Percentiles rank a stretch among this genome's conserved stretches.
Evolutionary conservation across 2,797 vertebrate species (phyloP).

Genomic region (Amniataba percoides): DNA sequence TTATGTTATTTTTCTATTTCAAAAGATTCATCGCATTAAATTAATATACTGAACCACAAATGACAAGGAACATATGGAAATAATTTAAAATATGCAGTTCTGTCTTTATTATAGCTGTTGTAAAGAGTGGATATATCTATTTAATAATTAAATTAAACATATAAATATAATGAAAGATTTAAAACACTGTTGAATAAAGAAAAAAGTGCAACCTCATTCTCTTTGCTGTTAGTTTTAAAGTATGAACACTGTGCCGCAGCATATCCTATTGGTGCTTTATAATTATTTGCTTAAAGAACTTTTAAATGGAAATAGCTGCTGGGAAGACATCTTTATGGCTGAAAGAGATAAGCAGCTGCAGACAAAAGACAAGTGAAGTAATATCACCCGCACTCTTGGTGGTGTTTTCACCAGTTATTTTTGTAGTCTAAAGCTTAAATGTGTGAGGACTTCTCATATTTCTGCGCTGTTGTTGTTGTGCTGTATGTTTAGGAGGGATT

Average conservation of each 20-base stretch:
- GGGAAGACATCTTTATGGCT: conserved; percentile 22
- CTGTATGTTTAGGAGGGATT: conserved; percentile 63
- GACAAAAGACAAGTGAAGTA: conserved; percentile 32
- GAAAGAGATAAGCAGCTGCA: conserved; percentile 40
- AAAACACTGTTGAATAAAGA: not conserved
- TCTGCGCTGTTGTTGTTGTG: conserved; percentile 53
- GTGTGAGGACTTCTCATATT: conserved; percentile 46
- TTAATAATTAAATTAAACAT: not conserved
- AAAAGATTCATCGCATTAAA: not conserved
- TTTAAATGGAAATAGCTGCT: conserved; percentile 28
- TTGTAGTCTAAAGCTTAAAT: conserved; percentile 39
- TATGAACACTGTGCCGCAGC: not conserved
- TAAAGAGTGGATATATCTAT: not conserved
- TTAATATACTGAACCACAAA: conserved; percentile 2
- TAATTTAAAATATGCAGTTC: not conserved
- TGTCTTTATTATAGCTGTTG: not conserved
- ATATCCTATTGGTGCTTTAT: conserved; percentile 3
- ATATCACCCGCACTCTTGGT: not conserved
- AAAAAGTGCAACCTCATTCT: conserved; percentile 12
- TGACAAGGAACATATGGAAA: not conserved
- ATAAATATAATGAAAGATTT: conserved; percentile 5
- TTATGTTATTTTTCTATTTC: not conserved
- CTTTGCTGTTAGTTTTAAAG: conserved; percentile 14
- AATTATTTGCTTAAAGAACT: conserved; percentile 36
- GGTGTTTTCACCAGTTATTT: conserved; percentile 41